These are phyloP conservation scores for Sciurus carolinensis DNA, from an alignment of 2,797 vertebrate genomes.

Conservation along the genomic window DNA sequence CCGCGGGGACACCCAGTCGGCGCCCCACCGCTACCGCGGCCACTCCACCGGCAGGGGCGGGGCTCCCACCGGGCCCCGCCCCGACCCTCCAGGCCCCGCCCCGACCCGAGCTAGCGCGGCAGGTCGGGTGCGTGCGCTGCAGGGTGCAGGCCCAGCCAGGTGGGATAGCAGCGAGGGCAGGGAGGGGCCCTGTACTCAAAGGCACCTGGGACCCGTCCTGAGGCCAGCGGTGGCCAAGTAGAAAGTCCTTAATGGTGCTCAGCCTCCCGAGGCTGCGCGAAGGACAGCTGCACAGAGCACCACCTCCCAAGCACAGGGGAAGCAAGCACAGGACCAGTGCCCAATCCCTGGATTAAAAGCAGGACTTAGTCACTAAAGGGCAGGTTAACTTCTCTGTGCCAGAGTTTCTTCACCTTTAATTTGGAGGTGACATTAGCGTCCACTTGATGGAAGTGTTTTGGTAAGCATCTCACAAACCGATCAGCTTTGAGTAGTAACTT, in stretches of 20 bases:
- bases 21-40: fast-evolving
- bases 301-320: neutral
- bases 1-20: fast-evolving
- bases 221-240: fast-evolving
- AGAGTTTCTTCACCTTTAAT: neutral
- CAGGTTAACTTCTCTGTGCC: fast-evolving
- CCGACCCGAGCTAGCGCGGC: no score
- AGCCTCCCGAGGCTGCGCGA: neutral
- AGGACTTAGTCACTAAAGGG: neutral
- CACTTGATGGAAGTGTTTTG: neutral
- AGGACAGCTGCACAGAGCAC: neutral
- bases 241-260: neutral
- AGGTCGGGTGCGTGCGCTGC: neutral
- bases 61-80: neutral
- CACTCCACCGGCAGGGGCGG: fast-evolving
- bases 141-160: no score
- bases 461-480: neutral
- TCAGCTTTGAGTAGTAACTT: neutral
- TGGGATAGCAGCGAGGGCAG: neutral
- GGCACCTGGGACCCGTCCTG: no score
- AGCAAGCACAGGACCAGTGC: neutral
- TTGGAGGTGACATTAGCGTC: neutral
- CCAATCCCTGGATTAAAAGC: no score
- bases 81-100: no score
- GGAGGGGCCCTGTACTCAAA: neutral